Conservation (phyloP, 2,888 invertebrate species). For the Mimumesa dahlbomi region DNA sequence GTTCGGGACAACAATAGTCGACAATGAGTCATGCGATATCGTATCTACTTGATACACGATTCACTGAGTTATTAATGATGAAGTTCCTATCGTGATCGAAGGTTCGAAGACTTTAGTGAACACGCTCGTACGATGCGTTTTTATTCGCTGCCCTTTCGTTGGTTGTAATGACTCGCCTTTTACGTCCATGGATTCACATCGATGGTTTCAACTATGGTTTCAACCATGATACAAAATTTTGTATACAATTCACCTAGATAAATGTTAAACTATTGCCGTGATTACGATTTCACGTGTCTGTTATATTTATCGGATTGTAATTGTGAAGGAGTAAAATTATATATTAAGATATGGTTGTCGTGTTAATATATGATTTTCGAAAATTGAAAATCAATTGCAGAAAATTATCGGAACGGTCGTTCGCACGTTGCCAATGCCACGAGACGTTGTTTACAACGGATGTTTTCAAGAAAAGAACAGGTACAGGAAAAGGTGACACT, state of each 20-base stretch:
- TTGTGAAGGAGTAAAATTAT: too few species aligned
- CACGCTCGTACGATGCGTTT: conserved; percentile 1
- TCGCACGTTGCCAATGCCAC: neutral
- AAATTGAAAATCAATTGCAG: too few species aligned
- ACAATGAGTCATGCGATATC: conserved; percentile 63
- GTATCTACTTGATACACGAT: conserved; percentile 46
- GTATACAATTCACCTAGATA: too few species aligned
- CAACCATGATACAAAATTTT: too few species aligned
- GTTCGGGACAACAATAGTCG: conserved; percentile 61
- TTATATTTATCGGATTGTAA: too few species aligned
- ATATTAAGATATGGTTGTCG: too few species aligned
- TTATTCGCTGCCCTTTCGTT: conserved; percentile 23
- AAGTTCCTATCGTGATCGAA: conserved; percentile 47
- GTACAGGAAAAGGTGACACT: conserved; percentile 6
- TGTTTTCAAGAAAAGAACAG: conserved; percentile 17
- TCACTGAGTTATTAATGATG: conserved; percentile 40
- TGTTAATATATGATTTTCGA: too few species aligned
- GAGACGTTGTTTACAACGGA: conserved; percentile 1
- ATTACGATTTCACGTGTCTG: neutral
- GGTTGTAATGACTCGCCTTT: conserved; percentile 8
- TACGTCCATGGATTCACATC: too few species aligned
- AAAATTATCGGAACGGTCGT: neutral
- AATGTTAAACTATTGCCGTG: too few species aligned
- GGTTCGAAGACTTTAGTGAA: conserved; percentile 4
- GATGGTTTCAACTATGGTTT: too few species aligned